phyloP scores from a whole-genome alignment of 2,888 invertebrate genomes.

The Melipona beecheii region DNA sequence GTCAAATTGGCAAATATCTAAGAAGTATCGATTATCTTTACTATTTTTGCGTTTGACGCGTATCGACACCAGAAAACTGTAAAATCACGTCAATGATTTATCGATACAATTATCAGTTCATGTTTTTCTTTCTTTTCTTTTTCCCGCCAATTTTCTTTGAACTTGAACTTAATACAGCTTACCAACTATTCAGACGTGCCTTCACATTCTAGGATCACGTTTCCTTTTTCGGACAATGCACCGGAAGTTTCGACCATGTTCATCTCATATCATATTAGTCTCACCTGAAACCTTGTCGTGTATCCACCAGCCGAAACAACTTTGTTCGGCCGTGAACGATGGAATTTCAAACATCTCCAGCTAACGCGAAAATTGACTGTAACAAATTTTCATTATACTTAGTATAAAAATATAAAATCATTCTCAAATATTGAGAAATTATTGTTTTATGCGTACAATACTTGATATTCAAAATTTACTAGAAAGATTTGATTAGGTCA shows the following conservation, averaged over 20 bases:
- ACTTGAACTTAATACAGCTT: background rate
- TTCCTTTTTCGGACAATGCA: constrained; percentile 54
- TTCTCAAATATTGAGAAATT: no score
- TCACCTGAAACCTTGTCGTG: constrained; percentile 4
- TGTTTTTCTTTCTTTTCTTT: background rate
- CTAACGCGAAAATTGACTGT: background rate
- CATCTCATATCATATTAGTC: constrained; percentile 28
- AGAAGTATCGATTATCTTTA: no score
- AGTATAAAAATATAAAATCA: no score
- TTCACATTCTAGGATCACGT: constrained; percentile 33
- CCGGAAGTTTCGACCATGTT: constrained; percentile 49
- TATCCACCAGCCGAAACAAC: constrained; percentile 27
- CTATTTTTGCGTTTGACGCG: no score
- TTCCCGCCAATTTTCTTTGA: background rate
- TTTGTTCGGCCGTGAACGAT: background rate
- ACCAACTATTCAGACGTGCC: background rate
- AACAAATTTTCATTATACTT: background rate
- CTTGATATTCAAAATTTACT: no score
- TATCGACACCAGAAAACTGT: no score
- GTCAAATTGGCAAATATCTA: no score
- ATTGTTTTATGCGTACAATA: no score
- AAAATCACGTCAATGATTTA: no score
- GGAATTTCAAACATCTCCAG: background rate
- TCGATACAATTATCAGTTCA: background rate
- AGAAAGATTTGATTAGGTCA: no score